Conservation (phyloP, 2,113 vertebrate genomes). For the Macroglossus sobrinus region DNA sequence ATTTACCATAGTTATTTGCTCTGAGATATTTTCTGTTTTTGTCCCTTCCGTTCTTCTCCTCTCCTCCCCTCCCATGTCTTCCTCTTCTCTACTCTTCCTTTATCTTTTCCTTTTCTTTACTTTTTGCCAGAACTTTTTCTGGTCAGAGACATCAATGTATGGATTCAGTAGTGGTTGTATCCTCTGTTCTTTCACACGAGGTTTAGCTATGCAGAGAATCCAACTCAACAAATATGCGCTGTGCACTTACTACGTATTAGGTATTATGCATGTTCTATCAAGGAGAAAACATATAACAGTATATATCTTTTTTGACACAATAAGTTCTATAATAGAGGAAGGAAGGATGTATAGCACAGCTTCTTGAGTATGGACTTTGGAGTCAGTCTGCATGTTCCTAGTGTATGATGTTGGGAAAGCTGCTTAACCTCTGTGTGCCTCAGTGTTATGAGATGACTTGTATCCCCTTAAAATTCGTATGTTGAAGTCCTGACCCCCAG, state of each 20-base stretch:
- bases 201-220: neutral
- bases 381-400: neutral
- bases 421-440: neutral
- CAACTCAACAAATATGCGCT: neutral
- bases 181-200: neutral
- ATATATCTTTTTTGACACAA: neutral
- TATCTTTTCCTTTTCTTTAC: neutral
- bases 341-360: neutral
- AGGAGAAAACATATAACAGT: neutral
- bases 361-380: neutral
- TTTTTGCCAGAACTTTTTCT: neutral
- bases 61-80: neutral
- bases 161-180: neutral
- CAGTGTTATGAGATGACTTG: neutral
- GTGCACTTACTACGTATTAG: neutral
- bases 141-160: neutral
- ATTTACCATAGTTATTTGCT: neutral
- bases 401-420: neutral
- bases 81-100: neutral
- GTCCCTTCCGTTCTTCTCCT: fast-evolving
- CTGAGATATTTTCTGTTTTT: neutral
- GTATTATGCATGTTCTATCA: neutral
- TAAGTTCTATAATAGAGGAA: neutral
- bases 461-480: neutral
- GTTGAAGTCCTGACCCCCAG: neutral